These are phyloP conservation scores for Erannis defoliaria DNA, from an alignment of 2,888 invertebrate genomes.

Conservation along the genomic window DNA sequence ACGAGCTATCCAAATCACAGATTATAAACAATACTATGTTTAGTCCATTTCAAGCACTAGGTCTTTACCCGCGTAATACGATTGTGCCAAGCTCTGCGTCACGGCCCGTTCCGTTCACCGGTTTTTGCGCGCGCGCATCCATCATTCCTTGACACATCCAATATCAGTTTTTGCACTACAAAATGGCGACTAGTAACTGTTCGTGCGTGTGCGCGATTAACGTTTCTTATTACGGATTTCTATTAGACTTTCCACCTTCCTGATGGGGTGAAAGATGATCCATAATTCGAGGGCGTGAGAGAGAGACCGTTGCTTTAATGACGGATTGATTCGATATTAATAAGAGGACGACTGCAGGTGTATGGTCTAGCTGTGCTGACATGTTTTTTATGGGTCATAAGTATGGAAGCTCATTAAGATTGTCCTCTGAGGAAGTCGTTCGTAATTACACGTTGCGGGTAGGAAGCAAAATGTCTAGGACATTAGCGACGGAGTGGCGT, in stretches of 20 bases:
- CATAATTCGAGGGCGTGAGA: constrained; percentile 83
- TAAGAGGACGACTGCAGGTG: constrained; percentile 69
- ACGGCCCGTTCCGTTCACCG: constrained; percentile 75
- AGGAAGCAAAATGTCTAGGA: constrained; percentile 44
- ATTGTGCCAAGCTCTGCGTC: constrained; percentile 54
- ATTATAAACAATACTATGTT: background rate
- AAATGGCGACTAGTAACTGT: constrained; percentile 72
- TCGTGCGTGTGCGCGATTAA: constrained; percentile 78
- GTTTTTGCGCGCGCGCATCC: constrained; percentile 80
- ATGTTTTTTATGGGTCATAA: constrained; percentile 55
- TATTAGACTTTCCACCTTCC: constrained; percentile 84
- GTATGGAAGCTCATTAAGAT: constrained; percentile 43
- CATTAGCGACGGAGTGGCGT: constrained; percentile 39
- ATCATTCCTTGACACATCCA: constrained; percentile 85
- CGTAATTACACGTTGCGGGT: constrained; percentile 42
- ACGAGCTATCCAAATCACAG: background rate
- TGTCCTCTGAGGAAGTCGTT: constrained; percentile 37
- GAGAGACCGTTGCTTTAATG: constrained; percentile 73
- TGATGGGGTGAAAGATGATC: constrained; percentile 85
- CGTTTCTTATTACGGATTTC: constrained; percentile 84
- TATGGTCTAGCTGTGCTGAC: constrained; percentile 59
- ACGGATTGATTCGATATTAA: constrained; percentile 85
- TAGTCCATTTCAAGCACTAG: background rate
- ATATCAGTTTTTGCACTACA: constrained; percentile 81
- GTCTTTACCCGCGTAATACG: constrained; percentile 38